These are phyloP conservation scores for Rhagonycha lutea DNA, from an alignment of 2,888 invertebrate genomes.

Conservation along the genomic window DNA sequence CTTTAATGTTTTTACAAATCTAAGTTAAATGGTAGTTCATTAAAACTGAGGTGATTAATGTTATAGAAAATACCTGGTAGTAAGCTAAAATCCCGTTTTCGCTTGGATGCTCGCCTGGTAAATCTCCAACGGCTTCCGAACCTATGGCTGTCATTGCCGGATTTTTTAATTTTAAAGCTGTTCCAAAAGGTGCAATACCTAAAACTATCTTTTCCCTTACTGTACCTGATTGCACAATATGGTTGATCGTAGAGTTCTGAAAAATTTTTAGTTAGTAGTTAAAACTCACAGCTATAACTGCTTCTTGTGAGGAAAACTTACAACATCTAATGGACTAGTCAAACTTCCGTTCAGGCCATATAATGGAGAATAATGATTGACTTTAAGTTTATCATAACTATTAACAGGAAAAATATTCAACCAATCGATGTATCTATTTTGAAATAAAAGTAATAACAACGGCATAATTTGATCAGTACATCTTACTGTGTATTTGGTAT, in stretches of 20 bases:
- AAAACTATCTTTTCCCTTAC: conserved; percentile 79
- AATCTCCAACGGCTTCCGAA: conserved; percentile 86
- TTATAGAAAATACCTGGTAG: conserved; percentile 70
- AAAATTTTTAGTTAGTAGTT: conserved; percentile 21
- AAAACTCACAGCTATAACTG: conserved; percentile 69
- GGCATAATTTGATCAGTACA: background rate
- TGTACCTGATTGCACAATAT: conserved; percentile 79
- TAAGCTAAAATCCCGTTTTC: conserved; percentile 93
- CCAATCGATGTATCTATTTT: conserved; percentile 79
- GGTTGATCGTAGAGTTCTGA: conserved; percentile 84
- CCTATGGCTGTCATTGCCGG: conserved; percentile 83
- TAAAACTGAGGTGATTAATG: background rate
- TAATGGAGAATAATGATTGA: conserved; percentile 89
- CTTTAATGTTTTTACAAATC: conserved; percentile 83
- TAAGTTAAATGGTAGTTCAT: conserved; percentile 46
- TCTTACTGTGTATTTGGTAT: conserved; percentile 80
- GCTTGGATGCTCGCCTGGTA: conserved; percentile 86
- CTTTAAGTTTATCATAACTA: conserved; percentile 90
- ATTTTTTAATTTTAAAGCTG: conserved; percentile 87
- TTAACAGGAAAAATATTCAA: conserved; percentile 91
- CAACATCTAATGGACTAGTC: conserved; percentile 87
- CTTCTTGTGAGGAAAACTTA: conserved; percentile 57
- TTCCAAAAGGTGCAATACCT: conserved; percentile 88
- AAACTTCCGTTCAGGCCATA: conserved; percentile 79
- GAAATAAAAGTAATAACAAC: background rate